Conservation (phyloP, 2,797 vertebrate genomes). For the Botia kubotai region DNA sequence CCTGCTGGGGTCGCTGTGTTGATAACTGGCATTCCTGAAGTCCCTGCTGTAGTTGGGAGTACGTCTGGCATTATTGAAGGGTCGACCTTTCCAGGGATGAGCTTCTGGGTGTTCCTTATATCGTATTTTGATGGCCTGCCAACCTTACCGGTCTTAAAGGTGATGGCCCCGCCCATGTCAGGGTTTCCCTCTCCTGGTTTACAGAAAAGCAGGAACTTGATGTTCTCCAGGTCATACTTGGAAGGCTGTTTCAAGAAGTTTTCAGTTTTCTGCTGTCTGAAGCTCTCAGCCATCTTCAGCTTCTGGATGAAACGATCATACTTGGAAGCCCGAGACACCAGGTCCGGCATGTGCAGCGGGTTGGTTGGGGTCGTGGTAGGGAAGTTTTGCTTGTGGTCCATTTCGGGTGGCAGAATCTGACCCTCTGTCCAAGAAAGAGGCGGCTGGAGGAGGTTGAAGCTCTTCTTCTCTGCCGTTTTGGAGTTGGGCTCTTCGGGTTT, state of each 20-base stretch:
- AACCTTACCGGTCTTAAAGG: slow-evolving; percentile 98
- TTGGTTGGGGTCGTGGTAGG: slow-evolving; percentile 78
- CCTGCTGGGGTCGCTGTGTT: slow-evolving; percentile 70
- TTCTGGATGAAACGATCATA: slow-evolving; percentile 99
- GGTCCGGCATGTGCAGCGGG: slow-evolving; percentile 88
- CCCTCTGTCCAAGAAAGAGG: slow-evolving; percentile 78
- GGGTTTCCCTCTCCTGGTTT: slow-evolving; percentile 96
- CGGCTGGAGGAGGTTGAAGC: slow-evolving; percentile 75
- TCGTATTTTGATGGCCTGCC: slow-evolving; percentile 98
- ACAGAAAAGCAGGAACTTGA: slow-evolving; percentile 97
- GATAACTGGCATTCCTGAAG: slow-evolving; percentile 76
- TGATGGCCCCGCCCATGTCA: slow-evolving; percentile 97
- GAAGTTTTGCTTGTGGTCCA: slow-evolving; percentile 89
- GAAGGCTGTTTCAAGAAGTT: slow-evolving; percentile 94
- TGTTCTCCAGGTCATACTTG: slow-evolving; percentile 97
- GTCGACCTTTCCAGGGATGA: slow-evolving; percentile 85
- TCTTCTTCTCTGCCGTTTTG: slow-evolving; percentile 85
- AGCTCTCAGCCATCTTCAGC: slow-evolving; percentile 92
- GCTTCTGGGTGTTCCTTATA: slow-evolving; percentile 93
- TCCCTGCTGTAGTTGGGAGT: slow-evolving; percentile 80
- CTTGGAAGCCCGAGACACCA: slow-evolving; percentile 91
- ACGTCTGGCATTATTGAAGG: slow-evolving; percentile 84
- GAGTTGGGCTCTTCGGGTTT: slow-evolving; percentile 86
- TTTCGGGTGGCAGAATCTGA: slow-evolving; percentile 78
- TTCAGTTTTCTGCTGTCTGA: slow-evolving; percentile 93